phyloP scores from a whole-genome alignment of 2,888 invertebrate genomes.

The Drosophila prostipennis region DNA sequence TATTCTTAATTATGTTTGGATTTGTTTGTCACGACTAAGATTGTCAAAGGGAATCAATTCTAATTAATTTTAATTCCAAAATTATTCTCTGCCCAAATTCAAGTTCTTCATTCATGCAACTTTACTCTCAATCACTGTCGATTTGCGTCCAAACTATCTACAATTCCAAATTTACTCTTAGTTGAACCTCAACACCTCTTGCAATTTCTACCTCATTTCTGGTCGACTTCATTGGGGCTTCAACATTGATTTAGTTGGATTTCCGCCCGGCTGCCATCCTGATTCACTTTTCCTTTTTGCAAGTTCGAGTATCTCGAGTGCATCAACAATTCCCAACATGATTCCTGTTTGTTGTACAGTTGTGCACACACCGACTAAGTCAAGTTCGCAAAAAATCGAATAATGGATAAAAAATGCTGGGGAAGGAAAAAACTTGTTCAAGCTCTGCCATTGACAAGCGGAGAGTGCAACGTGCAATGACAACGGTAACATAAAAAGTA shows the following conservation, averaged over 20 bases:
- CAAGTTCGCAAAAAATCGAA: constrained; percentile 34
- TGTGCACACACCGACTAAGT: constrained; percentile 37
- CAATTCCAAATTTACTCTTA: background rate
- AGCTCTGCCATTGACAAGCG: constrained; percentile 40
- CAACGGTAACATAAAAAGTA: constrained; percentile 38
- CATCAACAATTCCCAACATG: constrained; percentile 44
- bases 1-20: too few relatives aligned
- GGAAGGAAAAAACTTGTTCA: constrained; percentile 47
- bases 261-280: constrained; percentile 28
- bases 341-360: constrained; percentile 42
- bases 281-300: constrained; percentile 33
- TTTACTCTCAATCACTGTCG: too few relatives aligned
- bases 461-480: constrained; percentile 43
- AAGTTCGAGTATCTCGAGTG: constrained; percentile 20
- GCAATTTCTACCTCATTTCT: constrained; percentile 15
- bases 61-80: background rate
- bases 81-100: background rate
- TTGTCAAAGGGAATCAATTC: background rate
- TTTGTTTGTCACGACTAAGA: background rate
- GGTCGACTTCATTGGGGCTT: constrained; percentile 23
- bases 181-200: background rate
- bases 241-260: constrained; percentile 40
- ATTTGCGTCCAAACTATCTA: background rate
- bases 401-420: constrained; percentile 15
- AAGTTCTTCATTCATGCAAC: too few relatives aligned